Conservation (phyloP, 2,797 vertebrate species). For the Pangasius sanitwongsei region DNA sequence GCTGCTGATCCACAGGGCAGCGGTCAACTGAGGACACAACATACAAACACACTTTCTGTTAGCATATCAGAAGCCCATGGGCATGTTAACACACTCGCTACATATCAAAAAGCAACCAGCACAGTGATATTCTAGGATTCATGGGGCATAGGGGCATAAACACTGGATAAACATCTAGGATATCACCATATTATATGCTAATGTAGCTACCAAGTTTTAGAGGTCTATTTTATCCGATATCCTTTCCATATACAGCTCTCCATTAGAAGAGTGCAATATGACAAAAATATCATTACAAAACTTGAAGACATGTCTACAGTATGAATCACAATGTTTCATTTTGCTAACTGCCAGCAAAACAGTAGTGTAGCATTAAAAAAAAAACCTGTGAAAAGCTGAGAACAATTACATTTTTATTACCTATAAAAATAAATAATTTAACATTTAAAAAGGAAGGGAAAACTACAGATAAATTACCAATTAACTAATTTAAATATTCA, state of each 20-base stretch:
- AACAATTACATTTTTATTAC: neutral
- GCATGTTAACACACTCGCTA: neutral
- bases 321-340: no score
- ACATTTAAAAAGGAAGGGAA: neutral
- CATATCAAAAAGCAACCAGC: neutral
- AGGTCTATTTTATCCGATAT: neutral
- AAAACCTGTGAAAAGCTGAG: neutral
- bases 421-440: neutral
- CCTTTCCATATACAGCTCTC: neutral
- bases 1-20: slow-evolving; percentile 49
- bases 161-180: neutral
- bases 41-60: slow-evolving; percentile 12
- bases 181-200: neutral
- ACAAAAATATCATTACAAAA: neutral
- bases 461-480: neutral
- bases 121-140: neutral
- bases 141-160: neutral
- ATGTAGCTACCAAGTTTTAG: neutral
- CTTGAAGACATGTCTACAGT: no score
- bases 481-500: neutral
- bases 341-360: no score
- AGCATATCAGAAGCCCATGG: neutral
- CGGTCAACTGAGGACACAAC: slow-evolving; percentile 36
- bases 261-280: neutral
- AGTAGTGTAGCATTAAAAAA: neutral